Evolutionary conservation across 2,797 vertebrate species (phyloP).

Genomic region (Taeniopygia guttata): DNA sequence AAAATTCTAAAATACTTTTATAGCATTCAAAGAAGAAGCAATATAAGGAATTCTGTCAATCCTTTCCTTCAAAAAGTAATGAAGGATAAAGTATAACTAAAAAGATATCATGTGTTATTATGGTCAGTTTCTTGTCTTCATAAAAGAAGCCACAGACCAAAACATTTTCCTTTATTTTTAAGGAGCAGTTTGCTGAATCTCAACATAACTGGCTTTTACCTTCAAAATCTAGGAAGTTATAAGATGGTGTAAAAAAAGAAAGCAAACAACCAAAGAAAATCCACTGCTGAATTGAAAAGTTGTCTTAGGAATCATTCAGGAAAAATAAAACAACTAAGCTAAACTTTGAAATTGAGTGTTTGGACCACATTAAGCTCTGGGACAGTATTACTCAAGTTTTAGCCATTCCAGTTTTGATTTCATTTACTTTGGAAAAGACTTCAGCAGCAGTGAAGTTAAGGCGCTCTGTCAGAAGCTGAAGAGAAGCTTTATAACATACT

Average conservation of each 20-base stretch:
- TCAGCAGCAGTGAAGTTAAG: neutral
- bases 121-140: neutral
- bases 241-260: neutral
- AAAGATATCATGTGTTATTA: neutral
- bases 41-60: neutral
- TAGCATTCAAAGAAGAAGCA: neutral
- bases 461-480: neutral
- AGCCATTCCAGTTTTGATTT: neutral
- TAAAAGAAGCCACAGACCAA: neutral
- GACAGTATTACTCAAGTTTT: neutral
- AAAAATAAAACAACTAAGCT: neutral
- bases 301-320: neutral
- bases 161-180: neutral
- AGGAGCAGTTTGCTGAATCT: neutral
- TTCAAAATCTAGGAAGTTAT: neutral
- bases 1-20: neutral
- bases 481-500: neutral
- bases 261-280: neutral
- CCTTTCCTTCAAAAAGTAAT: neutral
- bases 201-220: neutral
- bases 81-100: neutral
- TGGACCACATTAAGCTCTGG: neutral
- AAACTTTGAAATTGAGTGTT: neutral
- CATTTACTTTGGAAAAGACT: slow-evolving; percentile 40
- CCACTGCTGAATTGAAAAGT: neutral